Evolutionary conservation across 2,888 invertebrate genomes (phyloP).

Genomic region (Coenonympha glycerion): DNA sequence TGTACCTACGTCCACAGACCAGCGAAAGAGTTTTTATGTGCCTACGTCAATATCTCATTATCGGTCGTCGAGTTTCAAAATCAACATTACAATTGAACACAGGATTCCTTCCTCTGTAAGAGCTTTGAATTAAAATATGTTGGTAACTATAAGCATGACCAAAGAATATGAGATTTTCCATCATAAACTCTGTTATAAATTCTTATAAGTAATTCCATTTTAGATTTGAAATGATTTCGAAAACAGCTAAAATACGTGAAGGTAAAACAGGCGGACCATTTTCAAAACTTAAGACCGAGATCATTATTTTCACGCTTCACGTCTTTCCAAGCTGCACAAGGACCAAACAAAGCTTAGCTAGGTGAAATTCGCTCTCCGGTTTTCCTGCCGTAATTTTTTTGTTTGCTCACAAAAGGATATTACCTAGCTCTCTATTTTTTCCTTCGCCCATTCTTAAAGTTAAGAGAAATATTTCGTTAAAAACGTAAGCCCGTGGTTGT

Average conservation of each 20-base stretch:
- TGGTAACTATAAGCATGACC: no score
- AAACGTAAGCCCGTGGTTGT: no score
- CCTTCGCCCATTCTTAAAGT: neutral
- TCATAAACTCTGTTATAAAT: no score
- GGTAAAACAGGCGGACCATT: conserved; percentile 8
- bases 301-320: conserved; percentile 18
- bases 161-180: no score
- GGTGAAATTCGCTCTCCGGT: conserved; percentile 2
- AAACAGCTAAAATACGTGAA: conserved; percentile 6
- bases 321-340: conserved; percentile 4
- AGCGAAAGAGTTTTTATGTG: no score
- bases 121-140: no score
- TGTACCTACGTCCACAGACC: no score
- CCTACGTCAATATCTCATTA: no score
- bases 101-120: no score
- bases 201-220: neutral
- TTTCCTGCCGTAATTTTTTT: conserved; percentile 1
- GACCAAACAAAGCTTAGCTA: conserved; percentile 11
- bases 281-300: conserved; percentile 11
- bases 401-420: neutral
- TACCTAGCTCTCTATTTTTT: neutral
- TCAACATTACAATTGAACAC: no score
- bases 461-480: neutral
- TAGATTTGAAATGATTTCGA: neutral
- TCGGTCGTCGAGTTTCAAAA: no score